Percentiles rank a stretch among this genome's conserved stretches.
Evolutionary conservation across 1,140 invertebrate genomes (phyloP).

Genomic region (Chelonus insularis): DNA sequence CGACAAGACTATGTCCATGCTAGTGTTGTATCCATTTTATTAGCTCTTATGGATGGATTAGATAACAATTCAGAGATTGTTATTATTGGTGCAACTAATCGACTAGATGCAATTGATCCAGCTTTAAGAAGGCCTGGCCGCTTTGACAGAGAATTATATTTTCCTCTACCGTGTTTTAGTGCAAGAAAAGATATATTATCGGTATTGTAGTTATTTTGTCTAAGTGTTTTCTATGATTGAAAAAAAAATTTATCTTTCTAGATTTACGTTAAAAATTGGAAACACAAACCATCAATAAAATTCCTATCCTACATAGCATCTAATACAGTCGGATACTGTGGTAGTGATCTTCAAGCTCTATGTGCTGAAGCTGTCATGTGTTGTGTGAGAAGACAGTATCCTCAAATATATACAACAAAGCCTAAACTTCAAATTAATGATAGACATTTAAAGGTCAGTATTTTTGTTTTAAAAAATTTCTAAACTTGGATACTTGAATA

Average conservation of each 20-base stretch:
- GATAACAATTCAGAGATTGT: slow-evolving; percentile 68
- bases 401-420: slow-evolving; percentile 53
- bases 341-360: slow-evolving; percentile 59
- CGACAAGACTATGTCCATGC: slow-evolving; percentile 69
- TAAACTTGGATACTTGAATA: neutral
- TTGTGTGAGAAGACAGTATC: slow-evolving; percentile 52
- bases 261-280: slow-evolving; percentile 54
- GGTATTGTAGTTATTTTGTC: no score
- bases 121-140: slow-evolving; percentile 71
- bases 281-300: slow-evolving; percentile 51
- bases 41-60: slow-evolving; percentile 75
- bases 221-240: no score
- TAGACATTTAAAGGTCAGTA: slow-evolving; percentile 44
- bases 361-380: slow-evolving; percentile 57
- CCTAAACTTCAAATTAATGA: slow-evolving; percentile 50
- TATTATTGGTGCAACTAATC: slow-evolving; percentile 76
- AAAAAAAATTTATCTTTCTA: slow-evolving; percentile 29
- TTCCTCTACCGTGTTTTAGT: slow-evolving; percentile 53
- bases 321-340: slow-evolving; percentile 58
- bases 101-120: slow-evolving; percentile 74
- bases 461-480: neutral
- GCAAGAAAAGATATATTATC: slow-evolving; percentile 60
- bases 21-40: slow-evolving; percentile 65
- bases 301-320: slow-evolving; percentile 53
- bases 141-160: slow-evolving; percentile 64